These are phyloP conservation scores for Acanthococcus lagerstroemiae DNA, from an alignment of 2,888 invertebrate species.

Conservation along the genomic window DNA sequence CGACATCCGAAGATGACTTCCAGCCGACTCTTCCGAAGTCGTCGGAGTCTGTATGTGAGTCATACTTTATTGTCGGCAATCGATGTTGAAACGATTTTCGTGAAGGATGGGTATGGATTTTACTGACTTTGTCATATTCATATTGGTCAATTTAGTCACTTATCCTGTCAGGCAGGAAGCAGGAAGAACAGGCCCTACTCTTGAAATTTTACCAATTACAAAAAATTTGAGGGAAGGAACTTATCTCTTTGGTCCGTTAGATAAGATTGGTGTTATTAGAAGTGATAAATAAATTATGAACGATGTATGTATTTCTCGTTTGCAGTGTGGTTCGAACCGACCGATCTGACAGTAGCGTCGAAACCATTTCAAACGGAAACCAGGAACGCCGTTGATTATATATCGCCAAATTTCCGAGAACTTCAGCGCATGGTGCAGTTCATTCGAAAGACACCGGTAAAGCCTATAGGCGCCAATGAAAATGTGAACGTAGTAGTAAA, in stretches of 20 bases:
- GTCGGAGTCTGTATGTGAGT: too few relatives aligned
- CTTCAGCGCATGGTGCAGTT: slow-evolving; percentile 53
- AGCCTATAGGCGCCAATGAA: background rate
- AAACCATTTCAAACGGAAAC: slow-evolving; percentile 53
- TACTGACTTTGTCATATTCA: too few relatives aligned
- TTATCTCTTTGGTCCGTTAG: slow-evolving; percentile 3
- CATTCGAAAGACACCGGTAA: slow-evolving; percentile 39
- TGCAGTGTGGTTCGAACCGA: slow-evolving; percentile 81
- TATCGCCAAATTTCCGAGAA: slow-evolving; percentile 74
- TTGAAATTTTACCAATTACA: background rate
- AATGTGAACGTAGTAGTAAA: background rate
- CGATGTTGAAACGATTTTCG: too few relatives aligned
- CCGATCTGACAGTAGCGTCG: slow-evolving; percentile 63
- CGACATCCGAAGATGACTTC: too few relatives aligned
- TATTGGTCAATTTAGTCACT: too few relatives aligned
- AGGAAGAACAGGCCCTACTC: background rate
- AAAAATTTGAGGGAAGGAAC: background rate
- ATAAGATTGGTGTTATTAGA: too few relatives aligned
- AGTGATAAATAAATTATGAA: too few relatives aligned
- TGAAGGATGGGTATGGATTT: too few relatives aligned
- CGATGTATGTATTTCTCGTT: slow-evolving; percentile 1
- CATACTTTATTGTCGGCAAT: too few relatives aligned
- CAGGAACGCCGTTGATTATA: slow-evolving; percentile 48
- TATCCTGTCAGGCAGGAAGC: too few relatives aligned
- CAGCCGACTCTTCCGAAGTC: too few relatives aligned